These are phyloP conservation scores for Tyto alba DNA, from an alignment of 2,113 vertebrate species.

Conservation along the genomic window DNA sequence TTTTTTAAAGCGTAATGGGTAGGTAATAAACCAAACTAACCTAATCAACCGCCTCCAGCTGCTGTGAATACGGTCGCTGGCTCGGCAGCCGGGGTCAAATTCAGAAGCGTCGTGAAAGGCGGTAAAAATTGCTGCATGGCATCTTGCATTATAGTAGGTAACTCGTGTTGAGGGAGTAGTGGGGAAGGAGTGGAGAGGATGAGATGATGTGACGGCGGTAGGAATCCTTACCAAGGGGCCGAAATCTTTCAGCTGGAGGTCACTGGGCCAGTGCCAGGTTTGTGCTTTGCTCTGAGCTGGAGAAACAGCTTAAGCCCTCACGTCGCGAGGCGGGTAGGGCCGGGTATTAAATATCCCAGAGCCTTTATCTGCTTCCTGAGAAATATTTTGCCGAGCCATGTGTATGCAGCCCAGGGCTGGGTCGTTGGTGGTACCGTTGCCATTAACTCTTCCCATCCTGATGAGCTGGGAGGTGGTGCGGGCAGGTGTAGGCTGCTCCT, in stretches of 20 bases:
- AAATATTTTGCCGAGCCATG: too few species aligned
- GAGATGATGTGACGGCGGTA: neutral
- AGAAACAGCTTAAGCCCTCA: neutral
- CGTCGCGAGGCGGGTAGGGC: too few species aligned
- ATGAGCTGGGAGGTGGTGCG: neutral
- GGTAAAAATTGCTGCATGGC: neutral
- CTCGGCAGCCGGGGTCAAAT: neutral
- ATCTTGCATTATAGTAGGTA: accelerated
- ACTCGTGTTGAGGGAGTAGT: neutral
- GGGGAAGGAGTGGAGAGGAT: neutral
- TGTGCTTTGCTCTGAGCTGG: neutral
- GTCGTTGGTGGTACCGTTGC: accelerated
- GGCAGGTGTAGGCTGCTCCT: neutral
- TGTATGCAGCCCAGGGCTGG: accelerated
- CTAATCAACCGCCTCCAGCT: neutral
- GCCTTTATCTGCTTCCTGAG: accelerated
- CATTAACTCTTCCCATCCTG: neutral
- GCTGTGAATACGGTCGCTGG: accelerated
- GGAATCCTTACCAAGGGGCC: too few species aligned
- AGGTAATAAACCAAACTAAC: neutral
- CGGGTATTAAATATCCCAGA: neutral
- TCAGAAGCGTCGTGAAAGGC: accelerated
- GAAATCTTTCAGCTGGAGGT: neutral
- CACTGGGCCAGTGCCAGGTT: accelerated
- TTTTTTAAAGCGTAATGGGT: neutral